These are phyloP conservation scores for Phoxinus phoxinus DNA, from an alignment of 2,113 vertebrate species.

Conservation along the genomic window DNA sequence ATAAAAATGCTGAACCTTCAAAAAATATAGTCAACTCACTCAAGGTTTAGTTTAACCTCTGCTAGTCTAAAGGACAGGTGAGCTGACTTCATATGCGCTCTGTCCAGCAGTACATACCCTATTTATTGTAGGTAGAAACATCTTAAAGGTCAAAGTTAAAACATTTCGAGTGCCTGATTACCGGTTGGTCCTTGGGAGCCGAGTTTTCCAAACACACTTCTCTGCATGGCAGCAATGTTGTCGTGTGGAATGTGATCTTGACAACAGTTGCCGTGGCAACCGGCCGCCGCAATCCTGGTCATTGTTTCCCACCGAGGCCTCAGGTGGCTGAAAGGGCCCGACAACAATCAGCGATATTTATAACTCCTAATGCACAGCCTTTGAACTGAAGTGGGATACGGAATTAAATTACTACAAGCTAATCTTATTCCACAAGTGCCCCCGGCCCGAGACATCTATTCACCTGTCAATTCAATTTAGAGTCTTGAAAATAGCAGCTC, in stretches of 20 bases:
- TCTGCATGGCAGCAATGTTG: conserved; percentile 32
- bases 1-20: conserved; percentile 25
- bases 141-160: conserved; percentile 14
- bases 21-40: not conserved
- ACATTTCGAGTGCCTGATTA: not conserved
- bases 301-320: conserved; percentile 24
- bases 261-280: conserved; percentile 50
- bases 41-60: not conserved
- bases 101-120: conserved; percentile 1
- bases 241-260: conserved; percentile 42
- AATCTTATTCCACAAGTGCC: conserved; percentile 32
- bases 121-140: not conserved
- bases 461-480: conserved; percentile 48
- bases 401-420: conserved; percentile 40
- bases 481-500: conserved; percentile 14
- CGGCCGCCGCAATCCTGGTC: conserved; percentile 1
- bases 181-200: not conserved
- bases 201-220: conserved; percentile 8
- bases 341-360: conserved; percentile 42
- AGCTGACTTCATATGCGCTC: not conserved
- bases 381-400: conserved; percentile 9
- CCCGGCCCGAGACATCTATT: conserved; percentile 25
- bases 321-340: conserved; percentile 29
- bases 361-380: conserved; percentile 33
- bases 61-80: not conserved